Base-by-base conservation (phyloP, 2,113 vertebrate species). In the Caretta caretta region DNA sequence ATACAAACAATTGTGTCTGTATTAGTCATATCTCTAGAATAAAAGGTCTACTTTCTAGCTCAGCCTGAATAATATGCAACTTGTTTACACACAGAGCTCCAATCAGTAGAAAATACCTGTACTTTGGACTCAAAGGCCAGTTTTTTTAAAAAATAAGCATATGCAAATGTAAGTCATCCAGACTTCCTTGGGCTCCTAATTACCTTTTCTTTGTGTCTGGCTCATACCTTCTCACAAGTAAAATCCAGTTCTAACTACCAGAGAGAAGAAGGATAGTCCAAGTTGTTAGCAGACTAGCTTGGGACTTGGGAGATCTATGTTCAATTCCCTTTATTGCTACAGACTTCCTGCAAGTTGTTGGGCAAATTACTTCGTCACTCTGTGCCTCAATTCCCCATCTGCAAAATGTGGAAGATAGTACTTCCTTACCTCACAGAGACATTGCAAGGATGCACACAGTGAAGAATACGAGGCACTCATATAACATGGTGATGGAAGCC, bases 21-120 rank as follows among this genome's bases (percentile, higher is more conserved):
- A 81, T 80, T 96, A 42, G 31, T n/a, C 84, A 56, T 50, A 92
- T 35, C 50, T 92, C 92, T 91, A 53, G 62, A 93, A 92, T 4
- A 93, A 90, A 72, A 84, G 78, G 38, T 86, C 31, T 92, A 35
- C 87, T 93, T 96, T 93, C 49, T 59, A 96, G 4, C 59, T 91
- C 56, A 86, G 53, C 7, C 76, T 91, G 31, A 56, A 24, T 76
- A 87, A 87, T 96, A 81, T 31, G 29, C 62, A 56, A 92, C 78
- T 72, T 91, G 3, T 3, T 80, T 85, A 29, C 54, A 75, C n/a
- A 53, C 5, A 5, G 2, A 3, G 11, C 48, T 49, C 3, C 69
- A 22, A 79, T 22, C 86, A 94, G 86, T 90, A 31, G 1, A 48
- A 27, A 78, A 78, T 27, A 49, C 16, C 17, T 69, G 12, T 81